These are phyloP conservation scores for Laspeyria flexula DNA, from an alignment of 2,888 invertebrate genomes.

Conservation along the genomic window DNA sequence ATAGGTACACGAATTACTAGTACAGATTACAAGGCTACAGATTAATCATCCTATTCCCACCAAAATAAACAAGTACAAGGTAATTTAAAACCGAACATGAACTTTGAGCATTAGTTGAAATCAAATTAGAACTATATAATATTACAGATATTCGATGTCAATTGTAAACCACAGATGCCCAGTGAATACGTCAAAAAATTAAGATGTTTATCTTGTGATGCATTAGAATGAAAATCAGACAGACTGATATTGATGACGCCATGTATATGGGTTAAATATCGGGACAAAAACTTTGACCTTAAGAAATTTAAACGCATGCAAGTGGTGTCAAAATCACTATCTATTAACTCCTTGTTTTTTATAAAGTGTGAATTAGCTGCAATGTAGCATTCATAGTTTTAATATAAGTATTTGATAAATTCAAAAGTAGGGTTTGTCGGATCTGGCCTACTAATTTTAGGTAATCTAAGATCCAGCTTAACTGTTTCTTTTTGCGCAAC, in stretches of 20 bases:
- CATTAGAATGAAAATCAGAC: slow-evolving; percentile 41
- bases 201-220: slow-evolving; percentile 50
- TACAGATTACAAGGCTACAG: not conserved
- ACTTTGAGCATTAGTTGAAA: slow-evolving; percentile 37
- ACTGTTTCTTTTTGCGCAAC: no score
- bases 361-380: no score
- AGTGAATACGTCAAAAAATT: slow-evolving; percentile 52
- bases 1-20: not conserved
- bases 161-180: slow-evolving; percentile 42
- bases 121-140: slow-evolving; percentile 39
- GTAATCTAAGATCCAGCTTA: no score
- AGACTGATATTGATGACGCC: slow-evolving; percentile 12
- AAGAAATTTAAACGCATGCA: no score
- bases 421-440: no score
- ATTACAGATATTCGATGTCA: slow-evolving; percentile 40
- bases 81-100: slow-evolving; percentile 24
- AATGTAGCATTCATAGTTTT: no score
- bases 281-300: not conserved
- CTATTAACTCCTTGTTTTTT: no score
- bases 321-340: no score
- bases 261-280: not conserved
- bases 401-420: no score
- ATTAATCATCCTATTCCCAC: slow-evolving; percentile 15
- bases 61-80: slow-evolving; percentile 25
- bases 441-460: no score